Percentiles rank a stretch among this genome's conserved stretches.
These are phyloP conservation scores for Cabera pusaria DNA, from an alignment of 2,888 invertebrate genomes.

Conservation along the genomic window DNA sequence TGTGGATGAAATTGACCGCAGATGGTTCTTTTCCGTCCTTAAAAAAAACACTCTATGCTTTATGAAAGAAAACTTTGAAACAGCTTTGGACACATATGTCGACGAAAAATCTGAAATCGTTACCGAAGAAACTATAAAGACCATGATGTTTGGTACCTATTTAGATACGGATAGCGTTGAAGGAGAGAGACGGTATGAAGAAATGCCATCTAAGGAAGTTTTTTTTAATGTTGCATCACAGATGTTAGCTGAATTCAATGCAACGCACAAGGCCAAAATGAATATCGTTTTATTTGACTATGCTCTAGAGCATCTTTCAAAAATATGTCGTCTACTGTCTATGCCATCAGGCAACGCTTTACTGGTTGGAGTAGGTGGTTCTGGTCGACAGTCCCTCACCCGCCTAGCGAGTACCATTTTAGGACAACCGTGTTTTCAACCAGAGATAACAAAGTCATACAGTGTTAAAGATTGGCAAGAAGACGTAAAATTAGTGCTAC, in stretches of 20 bases:
- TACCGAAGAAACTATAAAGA: constrained; percentile 85
- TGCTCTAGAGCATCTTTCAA: constrained; percentile 92
- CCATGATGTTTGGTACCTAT: constrained; percentile 94
- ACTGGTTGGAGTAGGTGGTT: constrained; percentile 93
- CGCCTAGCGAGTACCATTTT: constrained; percentile 86
- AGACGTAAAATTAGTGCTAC: constrained; percentile 88
- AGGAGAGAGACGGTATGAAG: constrained; percentile 93
- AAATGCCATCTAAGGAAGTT: constrained; percentile 87
- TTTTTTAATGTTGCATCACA: constrained; percentile 86
- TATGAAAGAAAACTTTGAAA: constrained; percentile 92
- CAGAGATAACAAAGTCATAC: constrained; percentile 92
- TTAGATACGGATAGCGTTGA: constrained; percentile 91
- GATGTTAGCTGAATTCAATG: constrained; percentile 90
- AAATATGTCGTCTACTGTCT: constrained; percentile 89
- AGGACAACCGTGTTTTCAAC: constrained; percentile 86
- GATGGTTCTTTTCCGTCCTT: constrained; percentile 89
- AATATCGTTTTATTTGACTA: constrained; percentile 93
- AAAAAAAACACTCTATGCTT: constrained; percentile 85
- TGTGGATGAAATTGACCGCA: constrained; percentile 86
- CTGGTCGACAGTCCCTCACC: constrained; percentile 92
- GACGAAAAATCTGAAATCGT: constrained; percentile 77
- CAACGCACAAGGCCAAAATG: constrained; percentile 91
- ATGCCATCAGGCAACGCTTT: constrained; percentile 91
- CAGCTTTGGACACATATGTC: constrained; percentile 87
- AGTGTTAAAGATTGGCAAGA: constrained; percentile 91